These are phyloP conservation scores for Xylophagus ater DNA, from an alignment of 2,888 invertebrate species.

Conservation along the genomic window DNA sequence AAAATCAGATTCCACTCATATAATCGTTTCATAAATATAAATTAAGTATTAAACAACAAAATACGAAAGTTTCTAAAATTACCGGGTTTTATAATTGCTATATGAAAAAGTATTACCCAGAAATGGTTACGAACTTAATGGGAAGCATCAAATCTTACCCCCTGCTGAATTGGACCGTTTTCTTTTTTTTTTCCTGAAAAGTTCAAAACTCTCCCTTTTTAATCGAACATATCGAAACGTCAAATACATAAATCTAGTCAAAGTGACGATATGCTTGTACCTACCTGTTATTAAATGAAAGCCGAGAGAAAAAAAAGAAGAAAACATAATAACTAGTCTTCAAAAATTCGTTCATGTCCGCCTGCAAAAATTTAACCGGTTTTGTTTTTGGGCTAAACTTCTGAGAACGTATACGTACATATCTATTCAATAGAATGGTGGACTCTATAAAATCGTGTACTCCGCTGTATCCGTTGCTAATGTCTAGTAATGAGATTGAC, in stretches of 20 bases:
- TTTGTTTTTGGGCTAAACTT: too few relatives aligned
- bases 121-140: not conserved
- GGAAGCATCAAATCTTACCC: not conserved
- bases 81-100: too few relatives aligned
- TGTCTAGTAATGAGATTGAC: conserved; percentile 12
- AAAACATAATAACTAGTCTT: conserved; percentile 1
- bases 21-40: not conserved
- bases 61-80: conserved; percentile 2
- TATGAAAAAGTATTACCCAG: not conserved
- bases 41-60: not conserved
- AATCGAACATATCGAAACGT: too few relatives aligned
- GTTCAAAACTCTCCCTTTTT: too few relatives aligned
- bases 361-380: not conserved
- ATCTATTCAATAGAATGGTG: not conserved
- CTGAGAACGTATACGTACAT: not conserved
- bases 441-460: conserved; percentile 1
- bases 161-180: not conserved
- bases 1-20: not conserved
- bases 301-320: not conserved
- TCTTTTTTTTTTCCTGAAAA: too few relatives aligned
- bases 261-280: too few relatives aligned
- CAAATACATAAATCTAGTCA: too few relatives aligned
- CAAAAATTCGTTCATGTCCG: not conserved
- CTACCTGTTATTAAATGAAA: too few relatives aligned
- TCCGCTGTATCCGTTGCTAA: conserved; percentile 9